Conservation (phyloP, 1,140 invertebrate species). For the Drosophila ercepeae region DNA sequence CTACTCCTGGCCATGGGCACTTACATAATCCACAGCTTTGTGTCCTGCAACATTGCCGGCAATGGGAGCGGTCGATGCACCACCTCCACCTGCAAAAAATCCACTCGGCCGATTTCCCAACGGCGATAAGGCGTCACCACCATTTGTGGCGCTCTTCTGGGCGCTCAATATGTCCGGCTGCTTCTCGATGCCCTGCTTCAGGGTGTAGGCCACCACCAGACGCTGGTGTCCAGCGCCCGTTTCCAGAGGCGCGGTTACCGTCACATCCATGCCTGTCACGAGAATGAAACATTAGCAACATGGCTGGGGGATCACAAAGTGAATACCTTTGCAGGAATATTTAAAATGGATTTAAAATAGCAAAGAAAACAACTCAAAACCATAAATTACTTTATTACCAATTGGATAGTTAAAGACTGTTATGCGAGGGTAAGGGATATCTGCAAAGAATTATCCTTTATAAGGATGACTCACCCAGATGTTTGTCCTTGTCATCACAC, state of each 20-base stretch:
- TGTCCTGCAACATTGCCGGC: slow-evolving; percentile 45
- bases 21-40: slow-evolving; percentile 80
- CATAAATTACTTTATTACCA: background rate
- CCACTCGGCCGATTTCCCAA: slow-evolving; percentile 82
- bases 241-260: slow-evolving; percentile 84
- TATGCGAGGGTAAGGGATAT: slow-evolving; percentile 1
- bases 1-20: slow-evolving; percentile 33
- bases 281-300: slow-evolving; percentile 27
- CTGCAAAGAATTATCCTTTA: background rate
- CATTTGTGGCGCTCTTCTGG: slow-evolving; percentile 82
- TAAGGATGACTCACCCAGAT: slow-evolving; percentile 84
- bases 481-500: slow-evolving; percentile 85
- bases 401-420: too few species aligned
- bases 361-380: too few species aligned
- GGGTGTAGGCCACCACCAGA: slow-evolving; percentile 86
- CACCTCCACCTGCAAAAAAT: slow-evolving; percentile 58
- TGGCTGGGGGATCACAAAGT: background rate
- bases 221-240: slow-evolving; percentile 86
- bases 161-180: slow-evolving; percentile 84
- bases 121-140: slow-evolving; percentile 79
- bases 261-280: slow-evolving; percentile 83
- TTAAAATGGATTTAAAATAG: too few species aligned
- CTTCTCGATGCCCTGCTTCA: slow-evolving; percentile 85
- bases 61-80: slow-evolving; percentile 48
- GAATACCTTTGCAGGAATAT: background rate